A percentile compares a stretch with the other conserved stretches of the same genome.
Evolutionary conservation across 2,113 vertebrate species (phyloP).

Genomic region (Hippoglossus stenolepis): DNA sequence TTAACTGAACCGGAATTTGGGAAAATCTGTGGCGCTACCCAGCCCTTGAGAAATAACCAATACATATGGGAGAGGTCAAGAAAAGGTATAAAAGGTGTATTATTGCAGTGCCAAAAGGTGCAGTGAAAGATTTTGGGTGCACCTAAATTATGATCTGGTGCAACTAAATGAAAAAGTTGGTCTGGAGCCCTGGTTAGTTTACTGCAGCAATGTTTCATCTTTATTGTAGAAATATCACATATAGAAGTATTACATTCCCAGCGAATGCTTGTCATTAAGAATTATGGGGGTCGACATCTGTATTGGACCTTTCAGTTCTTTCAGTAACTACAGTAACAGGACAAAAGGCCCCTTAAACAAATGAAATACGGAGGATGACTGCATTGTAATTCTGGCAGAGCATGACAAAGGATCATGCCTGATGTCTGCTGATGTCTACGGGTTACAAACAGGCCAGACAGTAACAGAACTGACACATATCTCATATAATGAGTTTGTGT

Average conservation of each 20-base stretch:
- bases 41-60: no score
- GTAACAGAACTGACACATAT: conserved; percentile 25
- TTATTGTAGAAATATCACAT: neutral
- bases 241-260: neutral
- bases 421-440: conserved; percentile 16
- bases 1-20: no score
- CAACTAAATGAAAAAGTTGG: no score
- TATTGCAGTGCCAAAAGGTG: no score
- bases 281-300: neutral
- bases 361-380: conserved; percentile 12
- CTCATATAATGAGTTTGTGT: conserved; percentile 25
- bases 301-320: neutral
- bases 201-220: neutral
- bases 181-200: no score
- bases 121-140: no score
- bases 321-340: neutral
- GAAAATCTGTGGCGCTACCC: no score
- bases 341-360: neutral
- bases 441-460: conserved; percentile 13
- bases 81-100: no score
- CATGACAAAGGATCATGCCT: neutral
- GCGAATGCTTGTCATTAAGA: neutral
- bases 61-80: no score
- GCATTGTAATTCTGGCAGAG: conserved; percentile 16
- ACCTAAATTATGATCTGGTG: no score